phyloP scores from a whole-genome alignment of 2,888 invertebrate species.

The Clunio marinus region DNA sequence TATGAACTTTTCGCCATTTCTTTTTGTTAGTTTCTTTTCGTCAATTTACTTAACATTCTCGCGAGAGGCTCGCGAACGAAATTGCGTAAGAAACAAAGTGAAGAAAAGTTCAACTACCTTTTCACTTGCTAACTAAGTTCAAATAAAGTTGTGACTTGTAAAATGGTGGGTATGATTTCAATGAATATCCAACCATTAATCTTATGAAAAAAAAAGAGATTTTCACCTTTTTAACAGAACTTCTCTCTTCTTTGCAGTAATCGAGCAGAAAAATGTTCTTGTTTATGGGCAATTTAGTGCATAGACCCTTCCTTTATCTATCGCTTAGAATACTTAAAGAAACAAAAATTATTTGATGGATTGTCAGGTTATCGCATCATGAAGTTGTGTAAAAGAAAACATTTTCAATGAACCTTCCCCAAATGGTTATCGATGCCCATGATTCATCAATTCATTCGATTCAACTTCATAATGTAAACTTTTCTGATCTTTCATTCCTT shows the following conservation, averaged over 20 bases:
- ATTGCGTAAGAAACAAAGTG: not conserved
- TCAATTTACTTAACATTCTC: not conserved
- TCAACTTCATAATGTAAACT: not conserved
- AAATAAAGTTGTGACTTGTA: not conserved
- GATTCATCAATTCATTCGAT: conserved; percentile 3
- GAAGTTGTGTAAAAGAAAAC: not conserved
- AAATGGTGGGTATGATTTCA: too few species aligned
- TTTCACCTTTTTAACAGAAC: too few species aligned
- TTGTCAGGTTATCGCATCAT: conserved; percentile 7
- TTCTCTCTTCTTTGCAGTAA: too few species aligned
- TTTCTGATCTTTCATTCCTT: too few species aligned
- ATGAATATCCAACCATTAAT: too few species aligned
- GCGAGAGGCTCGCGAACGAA: not conserved
- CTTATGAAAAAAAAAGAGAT: too few species aligned
- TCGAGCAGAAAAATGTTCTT: too few species aligned
- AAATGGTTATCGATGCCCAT: conserved; percentile 13
- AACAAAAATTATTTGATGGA: conserved; percentile 5
- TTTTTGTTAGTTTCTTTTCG: not conserved
- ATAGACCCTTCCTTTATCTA: too few species aligned
- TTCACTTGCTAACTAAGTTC: not conserved
- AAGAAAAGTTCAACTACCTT: conserved; percentile 12
- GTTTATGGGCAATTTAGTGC: too few species aligned
- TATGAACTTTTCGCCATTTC: too few species aligned
- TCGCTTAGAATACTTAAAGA: not conserved
- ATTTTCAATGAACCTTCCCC: not conserved